phyloP scores from a whole-genome alignment of 2,113 vertebrate species.

The Heterochromis multidens region DNA sequence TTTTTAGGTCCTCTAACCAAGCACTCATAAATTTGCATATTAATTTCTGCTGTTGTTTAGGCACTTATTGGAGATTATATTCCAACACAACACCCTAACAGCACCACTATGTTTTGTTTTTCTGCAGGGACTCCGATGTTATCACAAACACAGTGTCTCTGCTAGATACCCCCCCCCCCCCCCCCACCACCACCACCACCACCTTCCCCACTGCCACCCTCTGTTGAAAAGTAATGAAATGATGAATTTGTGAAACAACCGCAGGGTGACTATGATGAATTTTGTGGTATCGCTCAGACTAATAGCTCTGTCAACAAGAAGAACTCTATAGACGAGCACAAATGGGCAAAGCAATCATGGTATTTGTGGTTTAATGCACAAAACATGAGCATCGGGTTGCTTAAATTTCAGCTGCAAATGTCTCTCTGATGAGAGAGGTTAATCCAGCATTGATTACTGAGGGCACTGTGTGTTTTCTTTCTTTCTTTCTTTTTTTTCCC shows the following conservation, averaged over 20 bases:
- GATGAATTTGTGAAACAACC: slow-evolving; percentile 69
- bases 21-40: slow-evolving; percentile 40
- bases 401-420: slow-evolving; percentile 30
- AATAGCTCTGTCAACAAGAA: slow-evolving; percentile 69
- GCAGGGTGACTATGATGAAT: slow-evolving; percentile 70
- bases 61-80: not conserved
- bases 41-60: slow-evolving; percentile 40
- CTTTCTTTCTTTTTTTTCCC: not conserved
- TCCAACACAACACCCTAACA: slow-evolving; percentile 10
- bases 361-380: slow-evolving; percentile 69
- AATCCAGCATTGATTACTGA: slow-evolving; percentile 53
- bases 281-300: slow-evolving; percentile 66
- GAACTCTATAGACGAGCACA: slow-evolving; percentile 56
- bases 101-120: slow-evolving; percentile 16
- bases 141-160: slow-evolving; percentile 33
- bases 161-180: not conserved
- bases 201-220: not conserved
- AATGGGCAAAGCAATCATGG: slow-evolving; percentile 59
- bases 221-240: slow-evolving; percentile 68
- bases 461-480: not conserved
- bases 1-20: slow-evolving; percentile 50
- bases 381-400: slow-evolving; percentile 37
- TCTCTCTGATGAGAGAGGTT: slow-evolving; percentile 53
- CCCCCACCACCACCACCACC: not conserved
- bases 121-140: slow-evolving; percentile 33